Conservation (phyloP, 2,113 vertebrate genomes). For the Carollia perspicillata region DNA sequence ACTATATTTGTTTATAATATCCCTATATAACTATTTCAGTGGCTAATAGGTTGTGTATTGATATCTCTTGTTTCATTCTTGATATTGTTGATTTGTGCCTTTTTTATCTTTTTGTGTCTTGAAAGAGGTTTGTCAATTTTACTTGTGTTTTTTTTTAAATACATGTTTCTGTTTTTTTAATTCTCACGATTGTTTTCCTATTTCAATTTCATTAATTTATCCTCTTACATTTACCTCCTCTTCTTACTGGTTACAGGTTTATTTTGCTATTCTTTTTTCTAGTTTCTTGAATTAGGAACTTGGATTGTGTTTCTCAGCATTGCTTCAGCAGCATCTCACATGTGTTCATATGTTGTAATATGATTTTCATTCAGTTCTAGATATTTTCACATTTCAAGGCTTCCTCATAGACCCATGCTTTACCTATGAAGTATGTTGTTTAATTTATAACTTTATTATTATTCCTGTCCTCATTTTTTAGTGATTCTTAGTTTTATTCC, state of each 20-base stretch:
- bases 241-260: no score
- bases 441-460: background rate
- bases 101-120: background rate
- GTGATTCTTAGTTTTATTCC: background rate
- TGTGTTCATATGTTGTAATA: background rate
- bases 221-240: no score
- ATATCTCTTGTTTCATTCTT: background rate
- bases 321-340: background rate
- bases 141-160: background rate
- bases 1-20: background rate
- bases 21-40: background rate
- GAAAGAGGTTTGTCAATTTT: background rate
- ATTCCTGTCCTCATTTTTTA: background rate
- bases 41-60: background rate
- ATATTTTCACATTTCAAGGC: background rate
- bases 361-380: background rate
- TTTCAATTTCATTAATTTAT: background rate
- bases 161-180: background rate
- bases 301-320: background rate
- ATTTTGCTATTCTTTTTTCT: background rate
- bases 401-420: background rate
- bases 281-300: background rate
- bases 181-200: background rate
- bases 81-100: background rate
- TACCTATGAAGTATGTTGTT: background rate